Evolutionary conservation across 2,113 vertebrate species (phyloP), one percentile per base, ranked within the genome.

Genomic region (Pontoporia blainvillei): DNA sequence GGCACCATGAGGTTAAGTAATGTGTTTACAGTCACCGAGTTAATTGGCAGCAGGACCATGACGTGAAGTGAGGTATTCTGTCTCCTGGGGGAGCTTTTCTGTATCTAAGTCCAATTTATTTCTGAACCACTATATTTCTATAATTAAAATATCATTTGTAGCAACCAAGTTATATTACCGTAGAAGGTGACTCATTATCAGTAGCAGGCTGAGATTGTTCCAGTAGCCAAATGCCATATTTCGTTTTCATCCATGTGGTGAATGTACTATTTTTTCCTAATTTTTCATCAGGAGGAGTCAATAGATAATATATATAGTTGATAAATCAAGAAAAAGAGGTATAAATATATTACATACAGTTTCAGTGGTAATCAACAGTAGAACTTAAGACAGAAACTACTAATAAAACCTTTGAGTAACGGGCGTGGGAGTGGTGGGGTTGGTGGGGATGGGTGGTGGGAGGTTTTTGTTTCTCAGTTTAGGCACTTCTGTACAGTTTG

Each of bases 381-480:
- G 34, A 86, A 62, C 44, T 87, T 76, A 62, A 73, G 64, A 84
- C 7, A 87, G 36, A 87, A 87, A 66, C 20, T 54, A 6, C 66
- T 71, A 34, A 12, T 62, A 67, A 90, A 88, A 61, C 12, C 9
- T 75, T 23, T 54, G 57, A 69, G 25, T 72, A 72, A 73, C 27
- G 25, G 23, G 17, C 29, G 2, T 96, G 52, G 23, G 31, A 62
- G 31, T n/a, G 41, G 17, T 87, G 8, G 8, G 41, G 13, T 36
- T 34, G 8, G 27, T 69, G 54, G 86, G 31, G 17, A 25, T 49
- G 25, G 31, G 25, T 31, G 13, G 34, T 49, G 5, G 41, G 66
- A 79, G 17, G 67, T 21, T 90, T 94, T 86, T 92, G 10, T 52
- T 86, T 94, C 44, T 90, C 59, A 79, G 81, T 96, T 86, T 61